Conservation (phyloP, 1,140 invertebrate genomes). For the Periplaneta americana region DNA sequence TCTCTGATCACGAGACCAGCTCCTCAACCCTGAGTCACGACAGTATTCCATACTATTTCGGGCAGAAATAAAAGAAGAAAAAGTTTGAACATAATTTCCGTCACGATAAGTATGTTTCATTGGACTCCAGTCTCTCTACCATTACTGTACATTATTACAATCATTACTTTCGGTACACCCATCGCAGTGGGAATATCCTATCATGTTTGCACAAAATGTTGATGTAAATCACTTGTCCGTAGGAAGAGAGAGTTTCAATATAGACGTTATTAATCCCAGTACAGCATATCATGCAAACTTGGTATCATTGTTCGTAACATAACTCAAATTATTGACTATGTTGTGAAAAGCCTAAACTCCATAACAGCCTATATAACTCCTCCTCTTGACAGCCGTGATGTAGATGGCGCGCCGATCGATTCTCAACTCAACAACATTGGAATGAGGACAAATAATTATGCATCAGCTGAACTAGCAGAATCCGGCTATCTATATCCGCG, state of each 20-base stretch:
- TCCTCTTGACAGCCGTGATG: not conserved
- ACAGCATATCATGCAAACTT: not conserved
- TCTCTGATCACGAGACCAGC: too few species aligned
- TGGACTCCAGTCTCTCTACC: too few species aligned
- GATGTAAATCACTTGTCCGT: not conserved
- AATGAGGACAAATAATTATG: not conserved
- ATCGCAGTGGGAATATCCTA: too few species aligned
- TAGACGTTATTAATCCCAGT: not conserved
- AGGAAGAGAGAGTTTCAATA: not conserved
- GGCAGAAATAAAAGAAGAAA: too few species aligned
- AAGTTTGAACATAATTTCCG: too few species aligned
- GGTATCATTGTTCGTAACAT: not conserved
- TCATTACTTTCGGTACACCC: too few species aligned
- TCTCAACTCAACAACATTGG: not conserved
- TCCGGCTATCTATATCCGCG: not conserved
- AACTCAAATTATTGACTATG: not conserved
- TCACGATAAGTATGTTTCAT: too few species aligned
- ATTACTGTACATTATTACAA: too few species aligned
- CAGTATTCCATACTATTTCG: too few species aligned
- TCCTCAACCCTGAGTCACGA: too few species aligned
- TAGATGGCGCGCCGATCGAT: not conserved
- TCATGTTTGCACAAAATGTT: too few species aligned
- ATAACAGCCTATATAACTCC: not conserved
- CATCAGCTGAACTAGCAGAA: not conserved
- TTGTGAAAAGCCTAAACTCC: not conserved